Evolutionary conservation across 2,888 invertebrate genomes (phyloP).

Genomic region (Catocala sponsa): DNA sequence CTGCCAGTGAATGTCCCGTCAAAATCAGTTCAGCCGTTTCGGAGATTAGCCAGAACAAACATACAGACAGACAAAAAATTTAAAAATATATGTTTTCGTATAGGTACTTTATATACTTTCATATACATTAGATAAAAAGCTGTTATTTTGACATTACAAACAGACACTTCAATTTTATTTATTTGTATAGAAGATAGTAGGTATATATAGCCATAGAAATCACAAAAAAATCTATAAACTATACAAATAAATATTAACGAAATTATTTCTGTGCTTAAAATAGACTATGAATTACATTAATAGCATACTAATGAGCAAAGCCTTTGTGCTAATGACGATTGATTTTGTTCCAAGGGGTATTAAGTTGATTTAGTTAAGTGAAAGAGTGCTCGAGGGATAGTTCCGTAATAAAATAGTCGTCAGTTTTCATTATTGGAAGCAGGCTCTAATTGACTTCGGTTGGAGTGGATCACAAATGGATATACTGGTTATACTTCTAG

Average conservation of each 20-base stretch:
- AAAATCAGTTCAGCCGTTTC: too few relatives aligned
- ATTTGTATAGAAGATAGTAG: too few relatives aligned
- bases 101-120: too few relatives aligned
- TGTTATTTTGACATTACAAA: too few relatives aligned
- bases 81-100: too few relatives aligned
- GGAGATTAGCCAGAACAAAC: too few relatives aligned
- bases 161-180: too few relatives aligned
- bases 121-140: too few relatives aligned
- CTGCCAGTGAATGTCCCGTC: too few relatives aligned
- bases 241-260: background rate
- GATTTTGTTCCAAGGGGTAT: slow-evolving; percentile 32
- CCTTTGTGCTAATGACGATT: slow-evolving; percentile 43
- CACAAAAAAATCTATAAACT: background rate
- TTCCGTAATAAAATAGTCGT: slow-evolving; percentile 11
- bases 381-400: slow-evolving; percentile 9
- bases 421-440: slow-evolving; percentile 23
- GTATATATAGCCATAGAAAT: too few relatives aligned
- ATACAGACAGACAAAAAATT: too few relatives aligned
- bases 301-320: slow-evolving; percentile 40
- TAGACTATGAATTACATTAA: slow-evolving; percentile 29
- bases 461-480: slow-evolving; percentile 2
- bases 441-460: slow-evolving; percentile 19
- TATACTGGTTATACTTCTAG: background rate
- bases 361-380: slow-evolving; percentile 28
- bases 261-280: background rate